Conservation (phyloP, 2,888 invertebrate species). For the Papilio gigon region DNA sequence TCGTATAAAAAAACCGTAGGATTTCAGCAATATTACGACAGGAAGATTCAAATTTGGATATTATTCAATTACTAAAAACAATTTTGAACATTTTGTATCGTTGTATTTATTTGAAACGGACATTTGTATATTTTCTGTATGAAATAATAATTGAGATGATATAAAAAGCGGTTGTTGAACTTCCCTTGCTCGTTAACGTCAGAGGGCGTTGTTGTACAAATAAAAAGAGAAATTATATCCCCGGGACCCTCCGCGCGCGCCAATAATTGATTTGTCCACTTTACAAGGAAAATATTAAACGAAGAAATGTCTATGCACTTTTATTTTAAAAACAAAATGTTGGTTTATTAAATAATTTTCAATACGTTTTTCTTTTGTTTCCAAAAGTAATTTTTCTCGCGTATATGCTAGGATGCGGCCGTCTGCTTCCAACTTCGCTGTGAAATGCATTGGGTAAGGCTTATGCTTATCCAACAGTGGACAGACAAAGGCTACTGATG, state of each 20-base stretch:
- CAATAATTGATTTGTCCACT: constrained; percentile 42
- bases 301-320: constrained; percentile 25
- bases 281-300: constrained; percentile 33
- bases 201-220: constrained; percentile 40
- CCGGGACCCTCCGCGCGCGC: constrained; percentile 34
- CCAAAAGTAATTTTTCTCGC: too few species aligned
- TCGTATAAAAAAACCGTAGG: too few species aligned
- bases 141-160: constrained; percentile 36
- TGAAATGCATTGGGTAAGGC: too few species aligned
- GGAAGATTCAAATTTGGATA: too few species aligned
- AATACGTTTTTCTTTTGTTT: not conserved
- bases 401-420: too few species aligned
- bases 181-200: constrained; percentile 36
- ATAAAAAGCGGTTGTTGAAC: constrained; percentile 38
- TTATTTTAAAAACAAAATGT: not conserved
- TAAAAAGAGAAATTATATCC: constrained; percentile 40
- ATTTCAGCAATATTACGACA: too few species aligned
- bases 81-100: too few species aligned
- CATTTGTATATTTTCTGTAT: not conserved
- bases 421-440: too few species aligned
- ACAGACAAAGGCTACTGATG: too few species aligned
- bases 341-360: not conserved
- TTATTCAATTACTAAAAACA: too few species aligned
- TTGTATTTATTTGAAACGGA: not conserved
- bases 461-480: too few species aligned